Percentiles rank a stretch among this genome's conserved stretches.
phyloP scores from a whole-genome alignment of 2,797 vertebrate genomes.

The Pipistrellus kuhlii region DNA sequence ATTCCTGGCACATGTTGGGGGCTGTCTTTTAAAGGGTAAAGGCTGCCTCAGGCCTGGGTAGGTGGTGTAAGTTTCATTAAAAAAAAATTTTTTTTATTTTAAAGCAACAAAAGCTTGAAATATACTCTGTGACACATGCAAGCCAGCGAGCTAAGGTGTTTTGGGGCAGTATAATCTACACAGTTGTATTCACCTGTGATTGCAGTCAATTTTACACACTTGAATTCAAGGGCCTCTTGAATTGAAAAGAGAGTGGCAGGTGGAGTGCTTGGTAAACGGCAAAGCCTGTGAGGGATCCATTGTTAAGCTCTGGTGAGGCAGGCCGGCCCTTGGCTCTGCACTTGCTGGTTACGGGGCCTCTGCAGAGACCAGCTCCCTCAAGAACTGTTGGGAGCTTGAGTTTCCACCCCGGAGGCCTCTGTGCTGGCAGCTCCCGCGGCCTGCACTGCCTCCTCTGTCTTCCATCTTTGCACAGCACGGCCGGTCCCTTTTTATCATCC shows the following conservation, averaged over 20 bases:
- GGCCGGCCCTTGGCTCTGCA: background rate
- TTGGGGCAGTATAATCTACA: background rate
- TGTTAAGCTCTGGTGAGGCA: background rate
- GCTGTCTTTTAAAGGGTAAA: background rate
- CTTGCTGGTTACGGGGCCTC: background rate
- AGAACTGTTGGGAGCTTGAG: fast-evolving
- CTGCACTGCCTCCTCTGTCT: background rate
- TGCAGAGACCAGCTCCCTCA: background rate
- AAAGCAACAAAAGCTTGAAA: background rate
- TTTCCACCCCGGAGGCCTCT: slow-evolving; percentile 16
- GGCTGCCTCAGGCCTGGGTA: background rate
- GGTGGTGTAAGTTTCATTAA: background rate
- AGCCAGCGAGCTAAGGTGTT: background rate
- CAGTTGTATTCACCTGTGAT: background rate
- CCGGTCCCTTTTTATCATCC: background rate
- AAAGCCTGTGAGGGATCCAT: background rate
- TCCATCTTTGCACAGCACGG: background rate
- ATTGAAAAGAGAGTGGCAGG: slow-evolving; percentile 27
- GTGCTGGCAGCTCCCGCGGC: background rate
- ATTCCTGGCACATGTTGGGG: background rate
- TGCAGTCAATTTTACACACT: slow-evolving; percentile 52
- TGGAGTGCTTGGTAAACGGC: background rate
- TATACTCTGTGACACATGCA: background rate
- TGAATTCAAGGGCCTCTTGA: slow-evolving; percentile 77
- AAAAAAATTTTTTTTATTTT: background rate